phyloP scores from a whole-genome alignment of 2,888 invertebrate genomes.

The Andrena bicolor region DNA sequence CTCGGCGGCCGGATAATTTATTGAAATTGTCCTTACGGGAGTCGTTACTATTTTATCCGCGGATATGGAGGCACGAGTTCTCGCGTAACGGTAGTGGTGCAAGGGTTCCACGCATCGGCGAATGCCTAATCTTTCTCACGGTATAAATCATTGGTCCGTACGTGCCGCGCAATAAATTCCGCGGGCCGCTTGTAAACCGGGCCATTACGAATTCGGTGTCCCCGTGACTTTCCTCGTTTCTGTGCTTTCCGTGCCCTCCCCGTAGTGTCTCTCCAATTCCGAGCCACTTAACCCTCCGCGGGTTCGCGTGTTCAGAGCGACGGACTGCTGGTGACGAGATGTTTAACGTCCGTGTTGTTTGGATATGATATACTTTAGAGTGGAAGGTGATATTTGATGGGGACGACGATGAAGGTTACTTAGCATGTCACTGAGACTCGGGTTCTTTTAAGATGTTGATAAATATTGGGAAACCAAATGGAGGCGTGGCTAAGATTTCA shows the following conservation, averaged over 20 bases:
- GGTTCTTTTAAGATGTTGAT: no score
- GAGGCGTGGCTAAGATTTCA: no score
- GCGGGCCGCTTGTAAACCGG: constrained; percentile 52
- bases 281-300: not conserved
- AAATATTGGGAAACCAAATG: no score
- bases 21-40: constrained; percentile 54
- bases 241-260: constrained; percentile 13
- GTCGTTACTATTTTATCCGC: constrained; percentile 47
- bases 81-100: constrained; percentile 48
- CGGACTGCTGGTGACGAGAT: no score
- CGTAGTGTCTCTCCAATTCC: not conserved
- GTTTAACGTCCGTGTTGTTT: no score
- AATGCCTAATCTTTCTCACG: constrained; percentile 68
- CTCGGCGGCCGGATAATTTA: constrained; percentile 47
- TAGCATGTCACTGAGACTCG: no score
- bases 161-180: constrained; percentile 63
- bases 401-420: no score
- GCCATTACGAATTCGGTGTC: constrained; percentile 61
- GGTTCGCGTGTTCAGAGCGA: no score
- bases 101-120: constrained; percentile 41
- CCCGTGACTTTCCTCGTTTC: constrained; percentile 26
- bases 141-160: constrained; percentile 62
- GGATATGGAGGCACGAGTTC: constrained; percentile 25
- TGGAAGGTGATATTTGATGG: no score
- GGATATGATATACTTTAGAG: no score